phyloP scores from a whole-genome alignment of 2,888 invertebrate genomes.

The Drosophila greeni region DNA sequence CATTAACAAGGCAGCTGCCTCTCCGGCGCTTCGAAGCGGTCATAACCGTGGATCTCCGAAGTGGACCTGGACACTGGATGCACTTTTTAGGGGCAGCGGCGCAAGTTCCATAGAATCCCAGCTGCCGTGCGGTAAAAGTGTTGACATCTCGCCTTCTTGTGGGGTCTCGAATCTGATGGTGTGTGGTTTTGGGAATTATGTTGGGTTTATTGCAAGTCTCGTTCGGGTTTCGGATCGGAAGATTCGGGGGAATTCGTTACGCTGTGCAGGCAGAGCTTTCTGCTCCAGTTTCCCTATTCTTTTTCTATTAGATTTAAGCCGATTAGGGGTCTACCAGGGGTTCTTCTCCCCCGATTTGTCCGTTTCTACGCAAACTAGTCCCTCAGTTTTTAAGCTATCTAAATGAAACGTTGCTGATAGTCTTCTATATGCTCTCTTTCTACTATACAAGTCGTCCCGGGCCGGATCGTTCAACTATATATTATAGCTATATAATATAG shows the following conservation, averaged over 20 bases:
- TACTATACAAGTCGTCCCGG: too few species aligned
- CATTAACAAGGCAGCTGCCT: conserved; percentile 57
- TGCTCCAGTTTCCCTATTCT: conserved; percentile 40
- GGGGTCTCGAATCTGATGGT: conserved; percentile 47
- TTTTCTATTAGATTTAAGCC: conserved; percentile 50
- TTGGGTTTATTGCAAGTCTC: conserved; percentile 31
- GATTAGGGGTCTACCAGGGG: conserved; percentile 33
- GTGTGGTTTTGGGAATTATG: conserved; percentile 31
- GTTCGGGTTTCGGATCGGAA: neutral
- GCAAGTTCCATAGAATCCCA: conserved; percentile 60
- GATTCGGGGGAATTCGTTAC: conserved; percentile 29
- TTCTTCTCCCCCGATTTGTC: neutral
- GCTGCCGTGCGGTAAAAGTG: conserved; percentile 44
- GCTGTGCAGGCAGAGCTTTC: conserved; percentile 39
- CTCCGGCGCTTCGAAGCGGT: conserved; percentile 49
- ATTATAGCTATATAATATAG: too few species aligned
- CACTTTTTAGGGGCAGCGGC: conserved; percentile 47
- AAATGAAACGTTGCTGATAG: too few species aligned
- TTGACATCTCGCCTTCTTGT: conserved; percentile 62
- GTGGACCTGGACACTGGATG: conserved; percentile 28
- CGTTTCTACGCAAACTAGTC: too few species aligned
- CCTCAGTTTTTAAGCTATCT: too few species aligned
- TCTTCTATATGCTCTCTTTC: too few species aligned
- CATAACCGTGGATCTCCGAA: conserved; percentile 12
- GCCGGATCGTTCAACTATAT: too few species aligned